Conservation (phyloP, 2,888 invertebrate genomes). For the Rhingia rostrata region DNA sequence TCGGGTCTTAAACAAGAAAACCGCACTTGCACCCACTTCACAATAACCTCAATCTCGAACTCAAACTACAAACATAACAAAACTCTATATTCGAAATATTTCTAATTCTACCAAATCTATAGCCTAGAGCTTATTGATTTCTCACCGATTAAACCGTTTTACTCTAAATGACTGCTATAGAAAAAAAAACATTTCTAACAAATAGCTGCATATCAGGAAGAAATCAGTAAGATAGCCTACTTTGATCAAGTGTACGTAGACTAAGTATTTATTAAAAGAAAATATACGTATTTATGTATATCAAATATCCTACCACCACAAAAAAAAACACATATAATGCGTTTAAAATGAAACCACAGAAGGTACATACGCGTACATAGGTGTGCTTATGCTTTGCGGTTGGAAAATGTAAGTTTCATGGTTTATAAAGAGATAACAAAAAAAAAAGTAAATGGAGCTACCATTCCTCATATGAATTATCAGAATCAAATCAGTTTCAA, state of each 20-base stretch:
- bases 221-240: not conserved
- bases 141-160: too few species aligned
- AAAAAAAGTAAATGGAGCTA: not conserved
- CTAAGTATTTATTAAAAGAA: not conserved
- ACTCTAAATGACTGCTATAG: too few species aligned
- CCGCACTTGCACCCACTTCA: too few species aligned
- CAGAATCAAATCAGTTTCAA: slow-evolving; percentile 20
- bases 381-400: not conserved
- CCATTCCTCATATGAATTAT: slow-evolving; percentile 18
- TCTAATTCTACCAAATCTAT: too few species aligned
- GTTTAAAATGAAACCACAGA: not conserved
- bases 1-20: too few species aligned
- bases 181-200: too few species aligned
- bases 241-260: not conserved
- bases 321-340: not conserved
- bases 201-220: too few species aligned
- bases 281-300: not conserved
- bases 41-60: too few species aligned
- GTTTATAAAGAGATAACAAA: slow-evolving; percentile 12
- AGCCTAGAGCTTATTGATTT: too few species aligned
- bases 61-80: too few species aligned
- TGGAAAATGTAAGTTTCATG: slow-evolving; percentile 1
- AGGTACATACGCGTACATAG: not conserved
- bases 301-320: slow-evolving; percentile 13
- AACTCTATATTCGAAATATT: too few species aligned